These are phyloP conservation scores for Carassius auratus DNA, from an alignment of 2,113 vertebrate species.

Conservation along the genomic window DNA sequence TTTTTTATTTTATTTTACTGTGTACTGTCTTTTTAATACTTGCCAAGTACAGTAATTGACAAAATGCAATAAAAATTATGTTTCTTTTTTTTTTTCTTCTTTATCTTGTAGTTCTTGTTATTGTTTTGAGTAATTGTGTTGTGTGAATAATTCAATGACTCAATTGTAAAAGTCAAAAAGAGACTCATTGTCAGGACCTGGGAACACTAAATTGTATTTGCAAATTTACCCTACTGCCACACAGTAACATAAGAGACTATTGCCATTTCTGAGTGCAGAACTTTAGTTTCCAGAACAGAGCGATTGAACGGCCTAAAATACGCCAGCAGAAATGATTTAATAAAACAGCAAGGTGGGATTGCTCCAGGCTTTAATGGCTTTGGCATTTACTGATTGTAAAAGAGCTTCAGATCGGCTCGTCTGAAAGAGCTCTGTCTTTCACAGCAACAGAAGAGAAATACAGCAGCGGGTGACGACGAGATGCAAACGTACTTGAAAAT, in stretches of 20 bases:
- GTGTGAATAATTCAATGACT: not conserved
- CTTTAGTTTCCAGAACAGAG: constrained; percentile 8
- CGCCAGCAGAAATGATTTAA: not conserved
- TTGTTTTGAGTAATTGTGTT: not conserved
- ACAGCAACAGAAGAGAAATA: not conserved
- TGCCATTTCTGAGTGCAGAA: constrained; percentile 30
- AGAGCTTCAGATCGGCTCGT: not conserved
- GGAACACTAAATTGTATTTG: not conserved
- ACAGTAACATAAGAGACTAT: not conserved
- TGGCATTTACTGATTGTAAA: constrained; percentile 34
- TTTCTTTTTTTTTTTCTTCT: not conserved
- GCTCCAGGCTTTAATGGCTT: not conserved
- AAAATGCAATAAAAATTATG: not conserved
- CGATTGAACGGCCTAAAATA: not conserved
- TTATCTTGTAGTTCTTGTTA: not conserved
- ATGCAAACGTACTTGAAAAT: not conserved
- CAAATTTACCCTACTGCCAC: not conserved
- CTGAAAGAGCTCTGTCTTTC: not conserved
- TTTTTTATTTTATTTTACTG: no score
- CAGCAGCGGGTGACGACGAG: not conserved
- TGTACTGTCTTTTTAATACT: not conserved
- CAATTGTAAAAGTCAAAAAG: not conserved
- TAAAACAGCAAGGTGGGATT: not conserved
- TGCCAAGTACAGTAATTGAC: not conserved
- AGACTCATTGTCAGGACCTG: not conserved